Base-by-base conservation (phyloP, 1,140 invertebrate genomes). In the Penaeus japonicus region DNA sequence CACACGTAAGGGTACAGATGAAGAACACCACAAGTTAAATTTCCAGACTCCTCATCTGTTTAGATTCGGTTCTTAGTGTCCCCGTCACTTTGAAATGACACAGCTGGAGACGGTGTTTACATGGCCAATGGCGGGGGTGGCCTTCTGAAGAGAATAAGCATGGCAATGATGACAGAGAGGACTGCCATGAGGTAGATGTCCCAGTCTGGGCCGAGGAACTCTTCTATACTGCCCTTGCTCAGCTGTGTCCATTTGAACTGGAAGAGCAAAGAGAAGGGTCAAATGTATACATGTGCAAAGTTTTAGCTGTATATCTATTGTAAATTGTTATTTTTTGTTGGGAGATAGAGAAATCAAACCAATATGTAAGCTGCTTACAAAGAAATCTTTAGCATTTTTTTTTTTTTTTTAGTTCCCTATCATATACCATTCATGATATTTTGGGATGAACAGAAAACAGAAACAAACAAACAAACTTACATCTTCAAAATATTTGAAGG, bases 131-230 rank as follows among this genome's bases (percentile, higher is more conserved):
- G 87, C 30, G 81, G 87, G 65, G 80, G 94, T 22, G 96, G 95
- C 90, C 96, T 93, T 87, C 96, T 94, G 89, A 96, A 95, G 92
- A 97, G 97, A 85, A 97, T 94, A 0, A 98, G 94, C 12, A 96
- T 93, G 32, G 96, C 97, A 75, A 99, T 93, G 27, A 97, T 92
- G n/a, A 96, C 94, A 4, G 96, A 95, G 20, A 99, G 93, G 32
- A 96, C 93, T 75, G 96, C 96, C 83, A 99, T 96, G 85, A 99
- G 93, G 92, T 98, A 99, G 20, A 99, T 93, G 93, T 99, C 98
- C 98, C 98, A 99, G 92, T 98, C 97, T 70, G 96, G 95, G 35
- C 96, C 95, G 18, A 98, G 93, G 35, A 94, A 92, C 84, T 95
- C 94, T 86, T 95, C 95, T 57, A 96, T 92, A 91, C 95, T 94